These are phyloP conservation scores for Sebastes steindachneri DNA, from an alignment of 2,797 vertebrate genomes.

Conservation along the genomic window DNA sequence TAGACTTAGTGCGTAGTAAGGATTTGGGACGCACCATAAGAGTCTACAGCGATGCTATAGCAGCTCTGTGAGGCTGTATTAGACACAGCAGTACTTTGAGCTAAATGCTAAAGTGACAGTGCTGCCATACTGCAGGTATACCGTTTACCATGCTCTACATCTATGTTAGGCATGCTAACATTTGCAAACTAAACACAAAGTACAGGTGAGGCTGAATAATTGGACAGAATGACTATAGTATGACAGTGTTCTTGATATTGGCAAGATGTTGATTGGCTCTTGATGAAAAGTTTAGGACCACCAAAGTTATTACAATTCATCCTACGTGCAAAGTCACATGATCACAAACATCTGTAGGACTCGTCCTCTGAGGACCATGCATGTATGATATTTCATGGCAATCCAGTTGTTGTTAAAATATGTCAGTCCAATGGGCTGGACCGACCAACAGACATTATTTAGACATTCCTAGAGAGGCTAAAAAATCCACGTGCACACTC, in stretches of 20 bases:
- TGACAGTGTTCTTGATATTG: too few species aligned
- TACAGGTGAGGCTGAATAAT: too few species aligned
- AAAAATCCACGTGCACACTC: not conserved
- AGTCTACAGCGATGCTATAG: too few species aligned
- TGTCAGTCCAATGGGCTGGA: not conserved
- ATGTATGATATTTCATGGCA: not conserved
- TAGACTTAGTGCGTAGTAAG: too few species aligned
- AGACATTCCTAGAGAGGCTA: not conserved
- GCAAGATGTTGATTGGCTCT: too few species aligned
- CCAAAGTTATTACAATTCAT: too few species aligned
- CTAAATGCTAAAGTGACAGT: not conserved
- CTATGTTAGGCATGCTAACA: too few species aligned
- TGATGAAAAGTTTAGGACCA: too few species aligned
- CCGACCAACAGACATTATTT: not conserved
- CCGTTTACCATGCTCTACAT: too few species aligned
- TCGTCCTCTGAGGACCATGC: not conserved
- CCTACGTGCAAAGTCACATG: not conserved
- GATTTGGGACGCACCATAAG: too few species aligned
- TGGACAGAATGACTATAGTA: too few species aligned
- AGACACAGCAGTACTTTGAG: not conserved
- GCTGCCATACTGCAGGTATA: not conserved
- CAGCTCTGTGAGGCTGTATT: not conserved
- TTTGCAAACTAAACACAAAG: not conserved
- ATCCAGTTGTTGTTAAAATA: not conserved
- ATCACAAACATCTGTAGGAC: not conserved